Base-by-base conservation (phyloP, 2,113 vertebrate species). In the Platysternon megacephalum region DNA sequence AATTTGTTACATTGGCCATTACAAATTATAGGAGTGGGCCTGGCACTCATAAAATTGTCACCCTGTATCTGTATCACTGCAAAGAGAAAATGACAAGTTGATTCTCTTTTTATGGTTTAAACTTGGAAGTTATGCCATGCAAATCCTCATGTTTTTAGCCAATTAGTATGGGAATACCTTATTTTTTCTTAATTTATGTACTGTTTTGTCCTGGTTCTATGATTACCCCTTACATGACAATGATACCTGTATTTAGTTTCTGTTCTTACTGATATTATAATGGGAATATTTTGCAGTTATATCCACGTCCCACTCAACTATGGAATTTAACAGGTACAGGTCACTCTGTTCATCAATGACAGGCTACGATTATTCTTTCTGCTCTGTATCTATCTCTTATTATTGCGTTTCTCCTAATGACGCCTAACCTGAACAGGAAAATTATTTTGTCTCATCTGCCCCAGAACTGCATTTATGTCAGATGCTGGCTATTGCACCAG, bases 151-250 rank as follows among this genome's bases (percentile, higher is more conserved):
- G 1, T 0, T 81, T 94, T 91, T 87, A 42, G 72, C 61, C 10
- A 21, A 19, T 0, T 7, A 79, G 44, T 10, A 42, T 24, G 39
- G 72, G 88, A 79, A 93, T 91, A 84, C 84, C 93, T 96, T 95
- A 12, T 49, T 93, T 96, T 95, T 92, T 44, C 72, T 68, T 95
- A 79, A 74, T 76, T 89, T 82, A 91, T 88, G 3, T 42, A 74
- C 84, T 42, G 44, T 92, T 97, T 96, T 93, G 19, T 92, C 68
- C 68, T 81, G 46, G 49, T 79, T 21, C 42, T 82, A 52, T 95
- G 86, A 90, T 79, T 53, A 86, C 16, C 35, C 35, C 17, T 68
- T 68, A 46, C 22, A 76, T 76, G 39, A 49, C 28, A 58, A n/a
- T 81, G 58, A 84, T 78, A 56, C 80, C 82, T 90, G 79, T 24